phyloP scores from a whole-genome alignment of 2,113 vertebrate species.

The Hydrolagus affinis region DNA sequence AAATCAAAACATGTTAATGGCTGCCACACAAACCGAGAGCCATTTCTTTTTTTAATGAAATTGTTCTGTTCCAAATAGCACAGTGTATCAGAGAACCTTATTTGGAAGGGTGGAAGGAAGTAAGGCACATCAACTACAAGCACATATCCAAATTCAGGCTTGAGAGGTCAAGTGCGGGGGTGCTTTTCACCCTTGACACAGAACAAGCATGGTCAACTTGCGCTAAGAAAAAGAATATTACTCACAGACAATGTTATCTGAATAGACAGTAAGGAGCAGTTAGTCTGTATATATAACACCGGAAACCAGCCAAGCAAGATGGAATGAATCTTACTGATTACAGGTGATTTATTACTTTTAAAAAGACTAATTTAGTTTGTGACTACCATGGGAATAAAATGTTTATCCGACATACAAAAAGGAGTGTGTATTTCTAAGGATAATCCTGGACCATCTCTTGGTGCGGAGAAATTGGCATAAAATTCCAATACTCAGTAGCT shows the following conservation, averaged over 20 bases:
- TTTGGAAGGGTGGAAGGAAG: not conserved
- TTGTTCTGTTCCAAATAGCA: not conserved
- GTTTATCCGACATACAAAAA: too few relatives aligned
- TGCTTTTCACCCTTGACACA: not conserved
- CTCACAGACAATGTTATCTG: not conserved
- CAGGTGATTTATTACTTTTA: not conserved
- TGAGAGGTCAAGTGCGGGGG: conserved; percentile 1
- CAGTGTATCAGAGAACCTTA: not conserved
- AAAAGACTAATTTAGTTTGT: too few relatives aligned
- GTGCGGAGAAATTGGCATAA: too few relatives aligned
- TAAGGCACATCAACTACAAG: not conserved
- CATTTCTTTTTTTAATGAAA: not conserved
- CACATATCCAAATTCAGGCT: conserved; percentile 7
- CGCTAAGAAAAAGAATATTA: not conserved
- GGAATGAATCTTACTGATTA: not conserved
- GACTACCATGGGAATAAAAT: too few relatives aligned
- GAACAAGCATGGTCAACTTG: not conserved
- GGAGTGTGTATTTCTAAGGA: too few relatives aligned
- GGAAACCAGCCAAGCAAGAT: not conserved
- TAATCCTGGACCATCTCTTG: too few relatives aligned
- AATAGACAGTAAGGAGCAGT: not conserved
- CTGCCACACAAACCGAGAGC: not conserved
- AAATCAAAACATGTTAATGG: not conserved
- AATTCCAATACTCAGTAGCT: too few relatives aligned
- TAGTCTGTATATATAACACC: not conserved